Base-by-base conservation (phyloP, 2,797 vertebrate genomes). In the Graptemys geographica region DNA sequence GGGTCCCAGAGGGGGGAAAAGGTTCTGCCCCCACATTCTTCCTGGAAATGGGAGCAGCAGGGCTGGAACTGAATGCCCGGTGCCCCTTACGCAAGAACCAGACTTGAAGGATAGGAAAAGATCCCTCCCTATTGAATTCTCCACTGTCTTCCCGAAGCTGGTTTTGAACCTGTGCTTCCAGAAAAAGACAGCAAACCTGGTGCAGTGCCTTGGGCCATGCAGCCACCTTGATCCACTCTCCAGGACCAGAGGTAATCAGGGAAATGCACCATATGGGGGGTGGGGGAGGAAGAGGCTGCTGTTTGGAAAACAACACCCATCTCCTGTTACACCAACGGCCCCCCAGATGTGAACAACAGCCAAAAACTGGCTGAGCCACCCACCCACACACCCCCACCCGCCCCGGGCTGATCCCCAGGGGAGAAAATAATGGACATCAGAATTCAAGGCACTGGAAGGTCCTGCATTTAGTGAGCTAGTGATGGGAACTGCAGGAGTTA, bases 401-500 rank as follows among this genome's bases (percentile, higher is more conserved):
- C 41, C 37, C 28, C 37, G 1, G 8, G 11, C 74, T 15, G 23
- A 47, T 76, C 74, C 41, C 65, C 11, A 9, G 44, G 41, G 25
- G 6, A 15, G 25, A n/a, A 18, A 9, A 16, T 19, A 23, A 25
- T 16, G 74, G 41, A 25, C 44, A 76, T 28, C 74, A 28, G 23
- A 28, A 47, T 25, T 25, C 10, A 19, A 2, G 2, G 8, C 65
- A 1, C 78, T 74, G 79, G 31, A 79, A 8, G 55, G 82, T 2
- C 6, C 49, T 37, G 1, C 25, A 47, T 44, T 33, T 1, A 78
- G 56, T 4, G 1, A 11, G 1, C 51, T 18, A 69, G 78, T 52
- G 16, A 7, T 2, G 2, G 23, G 88, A 2, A 1, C 19, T 0
- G 33, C 74, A 89, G 65, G 89, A 86, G 93, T 86, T 92, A 88